Percentiles rank a stretch among this genome's conserved stretches.
Evolutionary conservation across 2,888 invertebrate species (phyloP).

Genomic region (Clusia tigrina): DNA sequence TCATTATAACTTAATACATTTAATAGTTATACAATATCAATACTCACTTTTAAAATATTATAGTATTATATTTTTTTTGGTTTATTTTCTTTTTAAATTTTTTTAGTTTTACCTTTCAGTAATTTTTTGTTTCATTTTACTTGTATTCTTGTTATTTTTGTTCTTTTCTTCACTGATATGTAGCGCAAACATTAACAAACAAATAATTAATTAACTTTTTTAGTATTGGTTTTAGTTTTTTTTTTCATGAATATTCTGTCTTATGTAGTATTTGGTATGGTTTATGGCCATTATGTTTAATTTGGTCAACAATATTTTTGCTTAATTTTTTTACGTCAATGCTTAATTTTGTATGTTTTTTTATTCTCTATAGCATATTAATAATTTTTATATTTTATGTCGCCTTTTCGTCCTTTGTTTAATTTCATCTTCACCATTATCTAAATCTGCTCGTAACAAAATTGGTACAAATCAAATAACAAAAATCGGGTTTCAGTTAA

Average conservation of each 20-base stretch:
- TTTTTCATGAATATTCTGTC: slow-evolving; percentile 22
- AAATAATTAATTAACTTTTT: slow-evolving; percentile 57
- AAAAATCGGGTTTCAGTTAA: slow-evolving; percentile 14
- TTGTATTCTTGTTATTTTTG: slow-evolving; percentile 29
- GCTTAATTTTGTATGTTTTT: neutral
- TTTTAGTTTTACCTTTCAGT: slow-evolving; percentile 18
- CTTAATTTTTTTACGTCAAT: neutral
- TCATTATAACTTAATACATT: neutral
- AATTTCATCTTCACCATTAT: neutral
- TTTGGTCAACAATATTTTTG: slow-evolving; percentile 7
- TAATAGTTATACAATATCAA: slow-evolving; percentile 34
- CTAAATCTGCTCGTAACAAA: slow-evolving; percentile 20
- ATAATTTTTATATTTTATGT: neutral
- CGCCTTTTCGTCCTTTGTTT: neutral
- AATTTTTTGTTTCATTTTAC: slow-evolving; percentile 26
- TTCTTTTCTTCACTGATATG: slow-evolving; percentile 60
- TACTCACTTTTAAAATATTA: slow-evolving; percentile 32
- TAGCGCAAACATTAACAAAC: slow-evolving; percentile 65
- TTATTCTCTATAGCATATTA: neutral
- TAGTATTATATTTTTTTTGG: slow-evolving; percentile 23
- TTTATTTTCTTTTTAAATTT: slow-evolving; percentile 22
- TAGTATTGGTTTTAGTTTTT: too few species aligned
- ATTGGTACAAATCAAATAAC: slow-evolving; percentile 17
- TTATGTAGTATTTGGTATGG: slow-evolving; percentile 12
- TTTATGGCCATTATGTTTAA: slow-evolving; percentile 1